Conservation (phyloP, 2,797 vertebrate genomes). For the Pseudochromis fuscus region DNA sequence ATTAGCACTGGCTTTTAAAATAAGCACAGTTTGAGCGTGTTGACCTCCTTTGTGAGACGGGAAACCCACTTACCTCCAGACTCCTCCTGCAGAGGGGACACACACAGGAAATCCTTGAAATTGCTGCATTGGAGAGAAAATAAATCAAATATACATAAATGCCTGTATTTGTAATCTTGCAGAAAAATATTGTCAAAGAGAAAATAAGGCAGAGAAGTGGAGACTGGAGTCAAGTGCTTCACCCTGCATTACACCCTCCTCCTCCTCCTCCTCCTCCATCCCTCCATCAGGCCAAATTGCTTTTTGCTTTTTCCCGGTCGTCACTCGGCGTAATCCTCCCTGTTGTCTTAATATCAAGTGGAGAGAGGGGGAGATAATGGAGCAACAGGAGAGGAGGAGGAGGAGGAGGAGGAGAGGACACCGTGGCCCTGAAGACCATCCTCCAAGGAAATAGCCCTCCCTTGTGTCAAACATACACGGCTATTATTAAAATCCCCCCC, state of each 20-base stretch:
- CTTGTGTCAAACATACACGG: slow-evolving; percentile 53
- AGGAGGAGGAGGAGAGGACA: slow-evolving; percentile 5
- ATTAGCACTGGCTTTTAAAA: not conserved
- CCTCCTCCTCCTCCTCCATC: not conserved
- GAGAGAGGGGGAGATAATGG: slow-evolving; percentile 63
- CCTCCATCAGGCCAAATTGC: slow-evolving; percentile 60
- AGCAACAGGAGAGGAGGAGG: slow-evolving; percentile 36
- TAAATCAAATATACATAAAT: slow-evolving; percentile 34
- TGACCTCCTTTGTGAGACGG: not conserved
- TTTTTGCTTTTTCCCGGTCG: slow-evolving; percentile 57
- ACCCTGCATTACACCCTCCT: not conserved
- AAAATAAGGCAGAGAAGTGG: slow-evolving; percentile 25
- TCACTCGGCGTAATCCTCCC: slow-evolving; percentile 57
- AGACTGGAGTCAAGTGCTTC: slow-evolving; percentile 27
- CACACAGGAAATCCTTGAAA: not conserved
- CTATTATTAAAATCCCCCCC: slow-evolving; percentile 60
- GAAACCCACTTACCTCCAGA: not conserved
- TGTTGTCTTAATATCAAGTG: slow-evolving; percentile 75
- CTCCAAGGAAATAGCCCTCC: slow-evolving; percentile 63
- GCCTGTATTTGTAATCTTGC: slow-evolving; percentile 14
- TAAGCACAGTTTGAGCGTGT: not conserved
- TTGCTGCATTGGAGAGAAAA: not conserved
- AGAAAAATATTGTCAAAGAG: slow-evolving; percentile 23
- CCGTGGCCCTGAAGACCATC: slow-evolving; percentile 40
- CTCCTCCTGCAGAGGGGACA: not conserved